Percentiles rank a stretch among this genome's conserved stretches.
Conservation (phyloP, 2,888 invertebrate genomes). For the Psylliodes chrysocephalus region DNA sequence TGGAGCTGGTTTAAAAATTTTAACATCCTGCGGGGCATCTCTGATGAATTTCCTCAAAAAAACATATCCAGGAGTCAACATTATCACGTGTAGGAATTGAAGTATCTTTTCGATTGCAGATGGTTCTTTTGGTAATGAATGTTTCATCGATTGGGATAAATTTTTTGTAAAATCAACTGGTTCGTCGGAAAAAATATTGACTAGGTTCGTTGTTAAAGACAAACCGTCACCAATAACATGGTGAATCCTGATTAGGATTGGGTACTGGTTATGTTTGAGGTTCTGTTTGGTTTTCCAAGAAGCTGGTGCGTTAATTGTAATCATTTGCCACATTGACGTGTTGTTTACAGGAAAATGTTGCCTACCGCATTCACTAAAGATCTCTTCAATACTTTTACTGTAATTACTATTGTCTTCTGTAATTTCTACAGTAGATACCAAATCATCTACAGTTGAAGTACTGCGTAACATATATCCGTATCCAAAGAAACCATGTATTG, state of each 20-base stretch:
- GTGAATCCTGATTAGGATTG: neutral
- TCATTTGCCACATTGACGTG: neutral
- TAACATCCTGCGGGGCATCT: neutral
- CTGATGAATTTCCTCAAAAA: neutral
- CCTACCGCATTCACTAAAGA: neutral
- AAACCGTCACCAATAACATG: neutral
- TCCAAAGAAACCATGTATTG: neutral
- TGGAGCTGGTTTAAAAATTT: neutral
- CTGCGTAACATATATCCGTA: neutral
- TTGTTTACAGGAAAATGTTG: neutral
- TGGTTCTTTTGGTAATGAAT: neutral
- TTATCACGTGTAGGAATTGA: neutral
- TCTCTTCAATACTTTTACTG: neutral
- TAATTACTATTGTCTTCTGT: neutral
- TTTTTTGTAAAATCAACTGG: neutral
- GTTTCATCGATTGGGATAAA: neutral
- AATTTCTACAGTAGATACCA: neutral
- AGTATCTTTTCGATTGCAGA: neutral
- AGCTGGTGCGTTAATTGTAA: neutral
- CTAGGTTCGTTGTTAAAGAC: neutral
- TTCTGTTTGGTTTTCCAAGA: conserved; percentile 1
- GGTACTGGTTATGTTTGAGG: neutral
- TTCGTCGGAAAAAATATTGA: neutral
- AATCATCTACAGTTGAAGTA: neutral
- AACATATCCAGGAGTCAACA: neutral